A percentile compares a stretch with the other conserved stretches of the same genome.
Conservation (phyloP, 2,113 vertebrate species). For the Talpa occidentalis region DNA sequence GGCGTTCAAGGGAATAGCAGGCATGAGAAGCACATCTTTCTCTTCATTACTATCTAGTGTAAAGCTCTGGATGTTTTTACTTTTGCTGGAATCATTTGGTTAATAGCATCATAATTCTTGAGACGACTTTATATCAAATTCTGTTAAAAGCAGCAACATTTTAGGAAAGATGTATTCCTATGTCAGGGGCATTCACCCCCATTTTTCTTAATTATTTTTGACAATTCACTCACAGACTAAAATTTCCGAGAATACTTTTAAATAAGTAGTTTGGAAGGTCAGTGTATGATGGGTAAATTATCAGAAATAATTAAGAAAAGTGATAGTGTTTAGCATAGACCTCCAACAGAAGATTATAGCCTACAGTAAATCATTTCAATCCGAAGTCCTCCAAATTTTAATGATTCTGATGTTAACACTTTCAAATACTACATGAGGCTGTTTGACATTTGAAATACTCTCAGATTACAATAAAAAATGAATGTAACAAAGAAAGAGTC, state of each 20-base stretch:
- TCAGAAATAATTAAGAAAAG: conserved; percentile 82
- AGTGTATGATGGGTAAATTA: conserved; percentile 58
- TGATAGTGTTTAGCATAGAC: neutral
- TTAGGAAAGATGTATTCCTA: conserved; percentile 74
- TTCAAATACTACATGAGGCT: neutral
- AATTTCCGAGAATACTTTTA: conserved; percentile 77
- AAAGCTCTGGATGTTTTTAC: conserved; percentile 73
- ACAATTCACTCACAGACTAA: conserved; percentile 69
- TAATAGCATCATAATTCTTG: conserved; percentile 82
- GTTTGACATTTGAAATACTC: conserved; percentile 57
- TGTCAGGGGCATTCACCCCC: conserved; percentile 60
- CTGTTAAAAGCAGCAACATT: conserved; percentile 81
- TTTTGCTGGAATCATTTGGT: conserved; percentile 78
- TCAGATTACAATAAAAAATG: conserved; percentile 32
- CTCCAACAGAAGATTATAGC: conserved; percentile 59
- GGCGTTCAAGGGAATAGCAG: conserved; percentile 54
- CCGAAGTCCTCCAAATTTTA: conserved; percentile 59
- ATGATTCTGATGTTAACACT: neutral
- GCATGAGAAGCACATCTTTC: neutral
- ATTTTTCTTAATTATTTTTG: conserved; percentile 83
- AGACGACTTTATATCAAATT: conserved; percentile 82
- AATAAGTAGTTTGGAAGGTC: conserved; percentile 80
- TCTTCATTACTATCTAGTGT: conserved; percentile 63
- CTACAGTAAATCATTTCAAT: conserved; percentile 65
- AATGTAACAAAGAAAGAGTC: conserved; percentile 20